Conservation (phyloP, 2,888 invertebrate genomes). For the Drosophila putrida region DNA sequence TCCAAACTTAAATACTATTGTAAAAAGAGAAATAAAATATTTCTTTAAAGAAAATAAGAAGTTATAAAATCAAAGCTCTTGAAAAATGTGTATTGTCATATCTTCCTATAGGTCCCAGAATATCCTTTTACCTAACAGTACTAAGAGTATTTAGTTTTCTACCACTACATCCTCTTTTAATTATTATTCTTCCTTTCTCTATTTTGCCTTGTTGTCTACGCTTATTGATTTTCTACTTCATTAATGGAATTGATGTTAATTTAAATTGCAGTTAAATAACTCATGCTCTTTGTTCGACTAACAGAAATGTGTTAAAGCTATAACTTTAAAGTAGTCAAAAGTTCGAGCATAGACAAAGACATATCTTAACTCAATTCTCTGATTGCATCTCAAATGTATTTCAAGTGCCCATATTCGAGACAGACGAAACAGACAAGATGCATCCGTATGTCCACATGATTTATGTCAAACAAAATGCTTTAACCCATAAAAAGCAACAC, state of each 20-base stretch:
- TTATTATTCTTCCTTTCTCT: too few relatives aligned
- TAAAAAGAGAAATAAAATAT: too few relatives aligned
- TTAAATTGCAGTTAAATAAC: constrained; percentile 3
- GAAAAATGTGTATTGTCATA: too few relatives aligned
- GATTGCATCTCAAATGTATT: constrained; percentile 17
- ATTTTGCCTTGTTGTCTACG: not conserved
- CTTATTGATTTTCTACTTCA: constrained; percentile 34
- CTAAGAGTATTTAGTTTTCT: too few relatives aligned
- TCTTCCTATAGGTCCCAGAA: too few relatives aligned
- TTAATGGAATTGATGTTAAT: constrained; percentile 16
- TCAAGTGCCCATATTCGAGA: constrained; percentile 18
- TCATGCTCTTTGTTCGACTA: constrained; percentile 18
- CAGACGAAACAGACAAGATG: not conserved
- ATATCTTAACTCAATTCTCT: not conserved
- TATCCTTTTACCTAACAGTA: too few relatives aligned
- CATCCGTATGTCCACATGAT: constrained; percentile 26
- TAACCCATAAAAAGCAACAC: constrained; percentile 41
- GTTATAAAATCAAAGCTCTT: too few relatives aligned
- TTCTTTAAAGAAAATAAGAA: too few relatives aligned
- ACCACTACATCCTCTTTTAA: too few relatives aligned
- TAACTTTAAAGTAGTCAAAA: not conserved
- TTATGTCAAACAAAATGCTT: constrained; percentile 44
- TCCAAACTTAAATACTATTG: too few relatives aligned
- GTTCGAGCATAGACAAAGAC: not conserved
- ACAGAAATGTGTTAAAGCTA: not conserved